Evolutionary conservation across 2,888 invertebrate genomes (phyloP), one percentile per base, ranked within the genome.

Genomic region (Protonemura montana): DNA sequence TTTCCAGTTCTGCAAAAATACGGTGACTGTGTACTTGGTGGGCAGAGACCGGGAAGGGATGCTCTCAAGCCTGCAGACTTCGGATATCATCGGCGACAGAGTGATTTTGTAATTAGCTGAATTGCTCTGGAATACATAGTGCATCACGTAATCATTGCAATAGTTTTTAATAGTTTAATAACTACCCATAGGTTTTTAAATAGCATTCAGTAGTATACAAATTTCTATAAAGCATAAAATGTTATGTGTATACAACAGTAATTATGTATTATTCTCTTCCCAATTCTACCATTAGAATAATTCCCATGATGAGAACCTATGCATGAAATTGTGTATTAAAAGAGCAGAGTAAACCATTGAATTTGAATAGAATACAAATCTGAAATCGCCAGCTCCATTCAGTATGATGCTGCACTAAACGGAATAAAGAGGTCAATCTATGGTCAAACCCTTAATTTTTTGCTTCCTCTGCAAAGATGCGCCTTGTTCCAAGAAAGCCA

Each of bases 1-100:
- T 59, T 76, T 84, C 2, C 84, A 84, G 84, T 76, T 59, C 28
- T 84, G 84, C 76, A 59, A 76, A 29, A 84, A 84, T 59, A 84
- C 84, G 1, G 84, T 84, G 76, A 84, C 26, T 21, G 76, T 84
- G 2, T 16, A 27, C 28, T 29, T 42, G 59, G 84, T 84, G 5
- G 84, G 84, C 26, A 76, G 28, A 26, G 76, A 76, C n/a, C 76
- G 29, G 7, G 76, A 84, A 26, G 84, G 0, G 13, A 76, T 84
- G 84, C 29, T 84, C 0, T 84, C 84, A 26, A 84, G 84, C 76
- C 5, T 59, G 27, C 26, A 28, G n/a, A 84, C 84, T 1, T n/a
- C 84, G 10, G 59, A 84, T 29, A 84, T 84, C 5, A 84, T 84
- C 10, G 29, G 84, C 76, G 84, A 84, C 28, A 16, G 10, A 21